Percentiles rank a stretch among this genome's conserved stretches.
Conservation (phyloP, 2,888 invertebrate species). For the Phlogophora meticulosa region DNA sequence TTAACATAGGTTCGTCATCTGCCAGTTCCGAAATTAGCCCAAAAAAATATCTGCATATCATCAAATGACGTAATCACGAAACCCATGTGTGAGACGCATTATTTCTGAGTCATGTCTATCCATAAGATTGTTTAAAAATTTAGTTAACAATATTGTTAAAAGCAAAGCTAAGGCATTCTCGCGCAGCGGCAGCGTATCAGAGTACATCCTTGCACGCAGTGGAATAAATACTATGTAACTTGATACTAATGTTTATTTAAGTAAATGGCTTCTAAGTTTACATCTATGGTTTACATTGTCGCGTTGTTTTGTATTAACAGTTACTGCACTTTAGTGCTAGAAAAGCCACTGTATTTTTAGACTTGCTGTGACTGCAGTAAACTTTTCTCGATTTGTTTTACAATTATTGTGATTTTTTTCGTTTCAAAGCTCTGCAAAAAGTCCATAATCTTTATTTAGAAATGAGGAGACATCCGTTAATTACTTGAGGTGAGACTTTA, state of each 20-base stretch:
- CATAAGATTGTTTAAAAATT: slow-evolving; percentile 18
- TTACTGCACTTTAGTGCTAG: slow-evolving; percentile 14
- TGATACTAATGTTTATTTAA: slow-evolving; percentile 40
- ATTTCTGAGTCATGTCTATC: slow-evolving; percentile 26
- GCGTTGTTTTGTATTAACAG: slow-evolving; percentile 23
- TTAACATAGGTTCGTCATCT: background rate
- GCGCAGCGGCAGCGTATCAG: slow-evolving; percentile 21
- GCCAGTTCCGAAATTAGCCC: background rate
- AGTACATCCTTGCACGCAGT: slow-evolving; percentile 38
- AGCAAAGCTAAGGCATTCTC: slow-evolving; percentile 11
- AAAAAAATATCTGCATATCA: slow-evolving; percentile 12
- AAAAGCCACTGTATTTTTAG: slow-evolving; percentile 3
- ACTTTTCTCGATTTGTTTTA: background rate
- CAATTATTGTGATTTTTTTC: background rate
- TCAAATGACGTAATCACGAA: slow-evolving; percentile 25
- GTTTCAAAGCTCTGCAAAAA: too few relatives aligned
- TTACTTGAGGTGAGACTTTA: too few relatives aligned
- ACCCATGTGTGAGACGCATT: slow-evolving; percentile 25
- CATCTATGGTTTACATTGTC: slow-evolving; percentile 28
- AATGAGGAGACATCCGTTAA: too few relatives aligned
- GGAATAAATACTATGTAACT: slow-evolving; percentile 42
- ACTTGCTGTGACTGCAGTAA: background rate
- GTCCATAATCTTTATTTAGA: too few relatives aligned
- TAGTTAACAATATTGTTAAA: slow-evolving; percentile 16
- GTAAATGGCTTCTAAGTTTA: slow-evolving; percentile 48